Evolutionary conservation across 1,140 invertebrate species (phyloP).

Genomic region (Scaptomyza hsui): DNA sequence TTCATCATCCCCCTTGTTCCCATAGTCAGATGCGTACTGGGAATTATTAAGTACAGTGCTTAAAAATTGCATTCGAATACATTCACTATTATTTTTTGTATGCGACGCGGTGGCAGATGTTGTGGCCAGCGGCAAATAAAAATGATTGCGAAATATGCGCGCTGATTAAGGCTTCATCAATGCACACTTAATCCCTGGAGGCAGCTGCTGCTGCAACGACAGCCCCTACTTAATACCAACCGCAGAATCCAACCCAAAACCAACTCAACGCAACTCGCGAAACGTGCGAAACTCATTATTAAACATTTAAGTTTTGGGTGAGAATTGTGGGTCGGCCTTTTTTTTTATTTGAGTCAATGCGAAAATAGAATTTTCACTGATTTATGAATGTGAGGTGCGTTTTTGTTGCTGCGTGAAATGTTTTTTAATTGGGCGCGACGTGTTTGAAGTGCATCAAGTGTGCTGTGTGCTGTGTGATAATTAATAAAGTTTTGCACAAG

Average conservation of each 20-base stretch:
- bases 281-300: constrained; percentile 69
- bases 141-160: constrained; percentile 62
- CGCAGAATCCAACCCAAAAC: constrained; percentile 9
- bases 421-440: neutral
- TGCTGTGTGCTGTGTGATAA: constrained; percentile 5
- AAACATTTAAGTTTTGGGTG: constrained; percentile 58
- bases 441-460: constrained; percentile 15
- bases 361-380: constrained; percentile 33
- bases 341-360: constrained; percentile 22
- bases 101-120: constrained; percentile 32
- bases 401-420: constrained; percentile 3
- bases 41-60: constrained; percentile 20
- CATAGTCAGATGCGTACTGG: neutral
- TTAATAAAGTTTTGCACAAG: constrained; percentile 20
- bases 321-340: constrained; percentile 25
- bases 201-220: neutral
- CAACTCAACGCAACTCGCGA: neutral
- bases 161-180: constrained; percentile 69
- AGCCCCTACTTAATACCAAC: constrained; percentile 18
- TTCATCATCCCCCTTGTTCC: neutral
- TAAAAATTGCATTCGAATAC: constrained; percentile 46
- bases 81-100: constrained; percentile 46
- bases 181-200: constrained; percentile 53
- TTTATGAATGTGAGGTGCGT: constrained; percentile 15
- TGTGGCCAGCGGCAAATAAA: constrained; percentile 37